Evolutionary conservation across 2,888 invertebrate genomes (phyloP).

Genomic region (Thymelicus acteon): DNA sequence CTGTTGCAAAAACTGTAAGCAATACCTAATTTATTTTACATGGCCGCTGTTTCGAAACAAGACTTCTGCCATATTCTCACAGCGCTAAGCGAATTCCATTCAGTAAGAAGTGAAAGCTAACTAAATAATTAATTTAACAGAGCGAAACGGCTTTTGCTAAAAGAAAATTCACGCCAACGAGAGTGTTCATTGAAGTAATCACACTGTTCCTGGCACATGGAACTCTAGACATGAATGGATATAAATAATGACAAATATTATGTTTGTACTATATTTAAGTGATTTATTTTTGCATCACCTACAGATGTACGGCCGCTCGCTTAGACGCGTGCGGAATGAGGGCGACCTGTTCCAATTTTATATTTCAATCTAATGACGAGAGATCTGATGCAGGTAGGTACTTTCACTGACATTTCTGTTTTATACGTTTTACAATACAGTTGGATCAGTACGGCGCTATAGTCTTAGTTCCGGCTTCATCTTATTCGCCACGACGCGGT

Average conservation of each 20-base stretch:
- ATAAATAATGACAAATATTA: constrained; percentile 39
- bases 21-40: constrained; percentile 28
- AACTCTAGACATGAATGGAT: constrained; percentile 36
- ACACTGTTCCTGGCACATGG: constrained; percentile 9
- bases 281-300: constrained; percentile 67
- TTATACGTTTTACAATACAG: constrained; percentile 25
- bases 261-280: constrained; percentile 56
- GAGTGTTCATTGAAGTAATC: constrained; percentile 29
- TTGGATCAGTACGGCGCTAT: constrained; percentile 28
- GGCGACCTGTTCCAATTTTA: constrained; percentile 79
- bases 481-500: constrained; percentile 10
- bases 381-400: constrained; percentile 55
- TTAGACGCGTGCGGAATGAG: constrained; percentile 72
- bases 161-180: constrained; percentile 39
- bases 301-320: constrained; percentile 63
- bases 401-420: constrained; percentile 66
- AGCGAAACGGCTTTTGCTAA: constrained; percentile 58
- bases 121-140: constrained; percentile 71
- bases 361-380: constrained; percentile 67
- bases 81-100: constrained; percentile 64
- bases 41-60: constrained; percentile 18
- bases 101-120: constrained; percentile 73
- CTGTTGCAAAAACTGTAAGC: constrained; percentile 8
- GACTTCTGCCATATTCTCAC: constrained; percentile 48
- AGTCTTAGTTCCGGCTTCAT: constrained; percentile 34